Conservation (phyloP, 2,888 invertebrate species). For the Agrochola circellaris region DNA sequence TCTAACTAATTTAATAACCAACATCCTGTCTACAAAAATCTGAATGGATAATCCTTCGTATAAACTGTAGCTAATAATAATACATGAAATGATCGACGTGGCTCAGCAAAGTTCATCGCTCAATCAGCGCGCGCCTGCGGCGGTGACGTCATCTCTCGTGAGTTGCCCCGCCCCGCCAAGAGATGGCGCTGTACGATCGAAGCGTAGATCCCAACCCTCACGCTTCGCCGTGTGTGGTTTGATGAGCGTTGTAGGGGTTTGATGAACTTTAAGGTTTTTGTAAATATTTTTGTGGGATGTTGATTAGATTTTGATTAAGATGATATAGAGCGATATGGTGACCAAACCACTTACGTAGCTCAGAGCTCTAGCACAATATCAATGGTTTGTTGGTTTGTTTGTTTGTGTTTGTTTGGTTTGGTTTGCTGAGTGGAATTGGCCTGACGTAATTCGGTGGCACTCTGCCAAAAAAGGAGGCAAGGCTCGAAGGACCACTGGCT, state of each 20-base stretch:
- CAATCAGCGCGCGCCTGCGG: conserved; percentile 83
- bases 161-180: conserved; percentile 83
- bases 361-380: not conserved
- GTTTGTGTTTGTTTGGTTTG: too few species aligned
- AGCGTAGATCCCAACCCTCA: conserved; percentile 67
- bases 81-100: conserved; percentile 84
- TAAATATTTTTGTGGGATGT: conserved; percentile 19
- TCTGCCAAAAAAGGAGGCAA: conserved; percentile 11
- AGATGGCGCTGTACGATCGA: conserved; percentile 87
- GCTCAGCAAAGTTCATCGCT: conserved; percentile 87
- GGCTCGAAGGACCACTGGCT: not conserved
- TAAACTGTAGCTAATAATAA: conserved; percentile 81
- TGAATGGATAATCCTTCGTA: conserved; percentile 86
- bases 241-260: conserved; percentile 57
- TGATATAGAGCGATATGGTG: not conserved
- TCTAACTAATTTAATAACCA: conserved; percentile 53
- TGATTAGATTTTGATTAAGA: conserved; percentile 37
- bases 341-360: not conserved
- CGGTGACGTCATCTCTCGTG: conserved; percentile 87
- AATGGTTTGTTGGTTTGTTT: too few species aligned
- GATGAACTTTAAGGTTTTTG: conserved; percentile 64
- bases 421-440: not conserved
- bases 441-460: conserved; percentile 25
- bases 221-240: conserved; percentile 79
- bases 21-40: conserved; percentile 81